Evolutionary conservation across 2,888 invertebrate genomes (phyloP), one percentile per base, ranked within the genome.

Genomic region (Nemotelus pantherinus): DNA sequence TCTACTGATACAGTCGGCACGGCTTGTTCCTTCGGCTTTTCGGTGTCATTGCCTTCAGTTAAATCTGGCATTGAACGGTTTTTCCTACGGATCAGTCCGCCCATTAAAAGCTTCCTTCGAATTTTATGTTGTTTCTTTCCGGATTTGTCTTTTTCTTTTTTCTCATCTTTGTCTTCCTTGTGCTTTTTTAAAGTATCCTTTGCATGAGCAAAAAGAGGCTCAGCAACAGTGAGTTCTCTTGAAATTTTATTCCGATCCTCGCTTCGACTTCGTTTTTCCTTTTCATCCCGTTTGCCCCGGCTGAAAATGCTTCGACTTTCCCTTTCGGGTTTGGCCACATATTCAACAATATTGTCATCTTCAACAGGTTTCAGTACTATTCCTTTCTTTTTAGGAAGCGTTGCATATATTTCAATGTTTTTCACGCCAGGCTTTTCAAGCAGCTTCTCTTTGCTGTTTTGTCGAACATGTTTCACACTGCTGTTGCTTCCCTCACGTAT

Each of bases 11-110:
- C 67, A 85, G 87, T 39, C 86, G 89, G 83, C 86, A 88, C 77
- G 85, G 89, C 77, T 41, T 81, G 80, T 3, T 82, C 82, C 63
- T 83, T 81, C 2, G 80, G 83, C 80, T 87, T 83, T 79, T 85
- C 82, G 72, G 83, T 84, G 63, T 83, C 91, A 70, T 92, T 93
- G 0, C 93, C 93, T 85, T 96, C 96, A 0, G 96, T 93, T 70
- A 96, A 88, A 88, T 96, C 96, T 0, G 96, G 96, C 95, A 96
- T 95, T 77, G 95, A 95, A 81, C 96, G 89, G 84, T 96, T 96
- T 85, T 96, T 96, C 48, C 96, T 89, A 79, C 94, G 90, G 75
- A 96, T 95, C 75, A 96, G 88, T 2, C 96, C 96, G 10, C 96
- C 96, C 95, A 96, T 96, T 5, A 96, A 85, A 2, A 96, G 86